A percentile compares a stretch with the other conserved stretches of the same genome.
Evolutionary conservation across 2,797 vertebrate genomes (phyloP).

Genomic region (Leuciscus waleckii): DNA sequence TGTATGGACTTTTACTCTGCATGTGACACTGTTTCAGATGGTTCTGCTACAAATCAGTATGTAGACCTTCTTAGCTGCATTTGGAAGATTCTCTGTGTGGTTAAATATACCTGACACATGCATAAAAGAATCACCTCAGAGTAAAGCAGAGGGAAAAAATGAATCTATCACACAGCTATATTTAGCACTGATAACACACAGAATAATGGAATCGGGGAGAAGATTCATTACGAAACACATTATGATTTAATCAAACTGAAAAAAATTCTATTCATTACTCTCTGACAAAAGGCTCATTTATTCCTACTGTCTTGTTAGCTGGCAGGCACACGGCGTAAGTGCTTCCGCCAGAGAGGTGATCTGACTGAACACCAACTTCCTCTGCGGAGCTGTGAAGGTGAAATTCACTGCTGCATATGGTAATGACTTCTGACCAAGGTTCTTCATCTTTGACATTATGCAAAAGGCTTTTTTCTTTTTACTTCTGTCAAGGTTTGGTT

Average conservation of each 20-base stretch:
- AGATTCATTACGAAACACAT: constrained; percentile 82
- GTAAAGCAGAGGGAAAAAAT: constrained; percentile 73
- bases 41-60: constrained; percentile 19
- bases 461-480: neutral
- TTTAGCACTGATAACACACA: constrained; percentile 79
- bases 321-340: constrained; percentile 45
- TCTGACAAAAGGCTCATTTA: constrained; percentile 72
- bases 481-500: neutral
- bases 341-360: constrained; percentile 38
- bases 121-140: constrained; percentile 67
- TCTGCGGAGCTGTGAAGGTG: constrained; percentile 41
- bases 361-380: constrained; percentile 42
- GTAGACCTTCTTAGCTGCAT: constrained; percentile 62
- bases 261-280: constrained; percentile 77
- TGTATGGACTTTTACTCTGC: neutral
- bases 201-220: constrained; percentile 78
- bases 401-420: constrained; percentile 36
- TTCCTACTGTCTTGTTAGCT: constrained; percentile 60
- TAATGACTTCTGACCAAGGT: constrained; percentile 39
- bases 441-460: constrained; percentile 36
- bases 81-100: constrained; percentile 70
- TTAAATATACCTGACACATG: constrained; percentile 78
- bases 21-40: constrained; percentile 9
- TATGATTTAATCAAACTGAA: constrained; percentile 83
- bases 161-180: constrained; percentile 84